Conservation (phyloP, 2,888 invertebrate species). For the Galerucella calmariensis region DNA sequence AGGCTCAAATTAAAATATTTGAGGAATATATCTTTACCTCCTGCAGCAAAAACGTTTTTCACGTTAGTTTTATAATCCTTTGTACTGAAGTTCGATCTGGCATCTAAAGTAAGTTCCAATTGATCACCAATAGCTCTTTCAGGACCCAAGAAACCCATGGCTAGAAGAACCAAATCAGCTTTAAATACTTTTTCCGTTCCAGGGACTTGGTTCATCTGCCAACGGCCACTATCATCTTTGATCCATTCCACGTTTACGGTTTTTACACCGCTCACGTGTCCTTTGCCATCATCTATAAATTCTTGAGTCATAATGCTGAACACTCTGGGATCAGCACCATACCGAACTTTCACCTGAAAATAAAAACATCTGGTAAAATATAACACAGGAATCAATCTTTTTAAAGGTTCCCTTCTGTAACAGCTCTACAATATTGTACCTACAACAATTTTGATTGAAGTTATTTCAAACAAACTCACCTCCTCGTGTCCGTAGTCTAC, state of each 20-base stretch:
- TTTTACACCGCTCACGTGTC: constrained; percentile 89
- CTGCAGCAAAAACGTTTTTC: constrained; percentile 92
- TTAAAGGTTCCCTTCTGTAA: too few relatives aligned
- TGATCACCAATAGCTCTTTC: constrained; percentile 90
- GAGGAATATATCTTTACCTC: constrained; percentile 73
- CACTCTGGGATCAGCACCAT: constrained; percentile 91
- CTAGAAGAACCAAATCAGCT: constrained; percentile 92
- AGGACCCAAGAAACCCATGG: constrained; percentile 99
- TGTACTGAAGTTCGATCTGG: constrained; percentile 89
- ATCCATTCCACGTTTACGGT: constrained; percentile 94
- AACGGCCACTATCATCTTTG: constrained; percentile 90
- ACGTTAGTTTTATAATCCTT: constrained; percentile 93
- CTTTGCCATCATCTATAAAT: constrained; percentile 89
- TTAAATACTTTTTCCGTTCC: constrained; percentile 83
- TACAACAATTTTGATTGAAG: background rate
- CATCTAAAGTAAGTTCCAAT: constrained; percentile 82
- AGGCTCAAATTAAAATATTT: too few relatives aligned
- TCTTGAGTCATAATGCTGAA: constrained; percentile 96
- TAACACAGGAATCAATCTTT: too few relatives aligned
- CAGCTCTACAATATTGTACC: too few relatives aligned
- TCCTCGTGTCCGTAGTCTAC: constrained; percentile 99
- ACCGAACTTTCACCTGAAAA: constrained; percentile 76
- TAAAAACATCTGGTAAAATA: background rate
- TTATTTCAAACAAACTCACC: constrained; percentile 60
- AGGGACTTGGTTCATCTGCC: constrained; percentile 91